Conservation (phyloP, 1,140 invertebrate species). For the Sitobion miscanthi region DNA sequence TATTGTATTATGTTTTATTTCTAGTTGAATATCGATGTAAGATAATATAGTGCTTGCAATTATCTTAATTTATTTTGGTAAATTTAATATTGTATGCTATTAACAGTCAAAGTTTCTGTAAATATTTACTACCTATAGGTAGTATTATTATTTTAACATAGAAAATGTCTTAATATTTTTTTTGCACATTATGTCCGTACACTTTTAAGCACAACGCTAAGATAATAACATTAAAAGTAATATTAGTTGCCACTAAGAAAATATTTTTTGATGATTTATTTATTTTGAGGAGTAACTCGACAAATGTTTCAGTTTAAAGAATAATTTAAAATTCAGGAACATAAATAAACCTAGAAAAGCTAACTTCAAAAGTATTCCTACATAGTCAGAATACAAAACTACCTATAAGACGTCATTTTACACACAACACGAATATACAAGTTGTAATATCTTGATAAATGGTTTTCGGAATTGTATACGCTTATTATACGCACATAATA, state of each 20-base stretch:
- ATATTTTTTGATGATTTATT: background rate
- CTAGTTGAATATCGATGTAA: background rate
- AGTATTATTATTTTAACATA: background rate
- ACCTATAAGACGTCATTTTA: constrained; percentile 10
- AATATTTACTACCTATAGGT: background rate
- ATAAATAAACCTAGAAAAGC: constrained; percentile 6
- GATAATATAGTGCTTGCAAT: background rate
- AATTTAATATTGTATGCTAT: background rate
- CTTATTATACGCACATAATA: background rate
- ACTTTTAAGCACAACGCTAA: background rate
- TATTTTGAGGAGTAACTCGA: background rate
- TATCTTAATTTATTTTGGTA: background rate
- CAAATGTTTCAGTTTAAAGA: background rate
- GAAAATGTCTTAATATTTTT: background rate
- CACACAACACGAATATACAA: background rate
- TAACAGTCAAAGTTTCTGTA: background rate
- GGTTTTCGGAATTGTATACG: background rate
- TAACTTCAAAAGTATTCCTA: background rate
- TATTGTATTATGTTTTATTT: background rate
- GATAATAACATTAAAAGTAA: background rate
- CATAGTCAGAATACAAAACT: background rate
- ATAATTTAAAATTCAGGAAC: background rate
- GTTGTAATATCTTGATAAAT: background rate
- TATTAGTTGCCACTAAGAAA: background rate
- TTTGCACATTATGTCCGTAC: background rate